Evolutionary conservation across 2,888 invertebrate species (phyloP).

Genomic region (Drosophila greeni): DNA sequence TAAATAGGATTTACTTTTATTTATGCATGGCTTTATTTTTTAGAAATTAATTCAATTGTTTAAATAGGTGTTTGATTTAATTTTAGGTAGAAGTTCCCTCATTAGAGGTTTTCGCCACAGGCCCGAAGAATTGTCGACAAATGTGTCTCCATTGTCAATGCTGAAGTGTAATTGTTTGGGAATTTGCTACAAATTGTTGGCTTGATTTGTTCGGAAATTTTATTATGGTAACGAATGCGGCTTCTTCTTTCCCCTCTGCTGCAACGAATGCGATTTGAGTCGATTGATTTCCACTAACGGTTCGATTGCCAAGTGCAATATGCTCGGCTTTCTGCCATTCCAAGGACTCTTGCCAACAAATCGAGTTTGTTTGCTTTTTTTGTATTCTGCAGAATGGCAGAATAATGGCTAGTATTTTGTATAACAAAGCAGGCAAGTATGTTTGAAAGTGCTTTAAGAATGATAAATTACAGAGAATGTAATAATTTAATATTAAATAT

Average conservation of each 20-base stretch:
- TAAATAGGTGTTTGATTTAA: background rate
- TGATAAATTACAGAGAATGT: background rate
- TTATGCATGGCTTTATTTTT: background rate
- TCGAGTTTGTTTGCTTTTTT: constrained; percentile 4
- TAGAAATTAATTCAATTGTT: background rate
- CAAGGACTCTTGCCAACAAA: constrained; percentile 14
- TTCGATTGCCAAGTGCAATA: constrained; percentile 22
- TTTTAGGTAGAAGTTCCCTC: background rate
- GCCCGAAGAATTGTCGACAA: constrained; percentile 36
- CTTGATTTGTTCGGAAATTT: constrained; percentile 62
- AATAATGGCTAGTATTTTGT: constrained; percentile 2
- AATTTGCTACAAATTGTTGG: constrained; percentile 53
- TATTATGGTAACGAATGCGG: constrained; percentile 58
- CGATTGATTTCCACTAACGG: constrained; percentile 25
- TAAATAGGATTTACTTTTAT: background rate
- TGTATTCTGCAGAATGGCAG: background rate
- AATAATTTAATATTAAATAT: background rate
- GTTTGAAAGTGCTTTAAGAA: background rate
- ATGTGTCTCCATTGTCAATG: constrained; percentile 31
- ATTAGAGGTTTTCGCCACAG: background rate
- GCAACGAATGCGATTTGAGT: constrained; percentile 34
- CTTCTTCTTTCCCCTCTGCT: background rate
- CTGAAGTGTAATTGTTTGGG: constrained; percentile 20
- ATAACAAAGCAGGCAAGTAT: background rate
- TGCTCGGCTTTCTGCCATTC: constrained; percentile 16